Evolutionary conservation across 2,797 vertebrate species (phyloP).

Genomic region (Cossypha polioptera): DNA sequence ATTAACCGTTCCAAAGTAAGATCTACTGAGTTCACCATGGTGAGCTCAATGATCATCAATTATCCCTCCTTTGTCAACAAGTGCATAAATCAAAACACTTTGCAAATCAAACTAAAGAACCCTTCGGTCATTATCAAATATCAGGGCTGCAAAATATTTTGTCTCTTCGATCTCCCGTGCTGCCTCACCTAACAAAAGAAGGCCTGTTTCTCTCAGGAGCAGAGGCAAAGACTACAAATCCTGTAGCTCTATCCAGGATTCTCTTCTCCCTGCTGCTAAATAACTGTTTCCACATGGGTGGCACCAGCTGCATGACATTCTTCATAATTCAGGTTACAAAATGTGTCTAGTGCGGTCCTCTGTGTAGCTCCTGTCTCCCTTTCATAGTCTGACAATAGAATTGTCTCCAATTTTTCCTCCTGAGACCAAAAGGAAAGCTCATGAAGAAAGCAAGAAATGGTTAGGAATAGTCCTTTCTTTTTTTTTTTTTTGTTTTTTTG

Average conservation of each 20-base stretch:
- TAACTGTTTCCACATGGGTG: not conserved
- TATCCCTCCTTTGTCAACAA: not conserved
- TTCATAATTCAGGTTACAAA: not conserved
- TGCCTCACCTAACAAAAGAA: not conserved
- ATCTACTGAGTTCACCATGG: not conserved
- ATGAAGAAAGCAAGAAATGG: not conserved
- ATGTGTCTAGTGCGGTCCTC: not conserved
- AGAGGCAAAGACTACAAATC: not conserved
- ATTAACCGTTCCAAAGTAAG: not conserved
- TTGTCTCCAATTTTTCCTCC: not conserved
- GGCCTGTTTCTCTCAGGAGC: not conserved
- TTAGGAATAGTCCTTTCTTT: not conserved
- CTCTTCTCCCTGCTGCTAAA: not conserved
- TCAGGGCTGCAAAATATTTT: not conserved
- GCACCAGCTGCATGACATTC: not conserved
- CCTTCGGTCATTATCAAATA: not conserved
- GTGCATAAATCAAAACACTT: not conserved
- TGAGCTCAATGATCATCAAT: not conserved
- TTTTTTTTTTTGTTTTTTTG: not conserved
- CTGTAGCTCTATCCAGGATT: not conserved
- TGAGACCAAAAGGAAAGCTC: not conserved
- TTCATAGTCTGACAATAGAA: not conserved
- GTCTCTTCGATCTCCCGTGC: not conserved
- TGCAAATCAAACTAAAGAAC: not conserved
- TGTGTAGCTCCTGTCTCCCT: not conserved